Evolutionary conservation across 2,888 invertebrate genomes (phyloP), one percentile per base, ranked within the genome.

Genomic region (Deilephila elpenor): DNA sequence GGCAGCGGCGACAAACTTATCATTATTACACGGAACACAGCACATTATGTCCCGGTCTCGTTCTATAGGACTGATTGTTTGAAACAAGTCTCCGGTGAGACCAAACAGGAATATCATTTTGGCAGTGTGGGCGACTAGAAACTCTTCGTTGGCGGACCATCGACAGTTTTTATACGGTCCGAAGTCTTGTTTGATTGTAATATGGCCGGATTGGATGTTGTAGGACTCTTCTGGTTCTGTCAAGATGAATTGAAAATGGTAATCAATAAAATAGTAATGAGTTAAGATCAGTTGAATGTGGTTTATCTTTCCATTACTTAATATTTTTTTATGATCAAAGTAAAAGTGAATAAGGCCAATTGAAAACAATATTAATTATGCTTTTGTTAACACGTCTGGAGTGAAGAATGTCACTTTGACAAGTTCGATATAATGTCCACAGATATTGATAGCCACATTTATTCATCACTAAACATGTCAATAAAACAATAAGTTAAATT

Each of bases 81-180:
- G 84, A 3, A 85, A 71, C 0, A 89, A 83, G 59, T 86, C 85
- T 0, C 92, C 91, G 11, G 82, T 85, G 0, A 87, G 84, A n/a
- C 85, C 82, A 81, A 93, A 94, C 5, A 93, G 62, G 3, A 92
- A 85, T n/a, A 94, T 85, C 76, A 88, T 89, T 70, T 89, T 90
- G 2, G 86, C 78, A 0, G 93, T 93, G 76, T 94, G 93, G 0
- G 94, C 83, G 25, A 95, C 86, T 0, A 95, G 79, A 0, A 84
- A 86, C 19, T 93, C 88, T 3, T 89, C 87, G 71, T 87, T 84
- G 79, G 88, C 89, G 0, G 91, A 86, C 95, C 95, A 95, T 4
- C 89, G 84, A 73, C 93, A 94, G 83, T 89, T 89, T 11, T 92
- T 76, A 74, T 90, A 89, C 0, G 88, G 86, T 0, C 91, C 91